Evolutionary conservation across 1,140 invertebrate genomes (phyloP).

Genomic region (Formica exsecta): DNA sequence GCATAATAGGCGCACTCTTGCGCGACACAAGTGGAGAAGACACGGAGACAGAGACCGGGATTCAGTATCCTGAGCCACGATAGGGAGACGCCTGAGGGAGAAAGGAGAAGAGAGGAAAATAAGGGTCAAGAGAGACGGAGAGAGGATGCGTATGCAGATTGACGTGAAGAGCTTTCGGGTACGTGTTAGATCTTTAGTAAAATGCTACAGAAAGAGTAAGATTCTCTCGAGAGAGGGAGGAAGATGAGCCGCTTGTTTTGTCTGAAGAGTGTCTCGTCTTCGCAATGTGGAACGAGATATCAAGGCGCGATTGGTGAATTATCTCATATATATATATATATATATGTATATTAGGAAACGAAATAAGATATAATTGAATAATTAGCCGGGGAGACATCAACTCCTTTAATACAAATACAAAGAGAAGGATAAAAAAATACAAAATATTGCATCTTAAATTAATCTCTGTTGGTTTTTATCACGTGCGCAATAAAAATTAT

Average conservation of each 20-base stretch:
- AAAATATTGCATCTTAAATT: neutral
- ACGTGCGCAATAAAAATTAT: neutral
- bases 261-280: neutral
- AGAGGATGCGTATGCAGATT: neutral
- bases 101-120: constrained; percentile 34
- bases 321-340: no score
- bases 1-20: constrained; percentile 31
- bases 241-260: neutral
- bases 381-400: no score
- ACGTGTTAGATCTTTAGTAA: neutral
- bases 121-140: constrained; percentile 3
- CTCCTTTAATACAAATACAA: neutral
- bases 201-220: neutral
- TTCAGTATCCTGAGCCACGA: constrained; percentile 20
- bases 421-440: neutral
- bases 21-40: constrained; percentile 7
- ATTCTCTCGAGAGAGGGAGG: neutral
- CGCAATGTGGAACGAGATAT: neutral
- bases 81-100: neutral
- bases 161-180: neutral
- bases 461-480: neutral
- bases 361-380: no score
- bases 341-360: no score
- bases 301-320: neutral
- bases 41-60: neutral